Evolutionary conservation across 2,797 vertebrate genomes (phyloP), one percentile per base, ranked within the genome.

Genomic region (Chiroxiphia lanceolata): DNA sequence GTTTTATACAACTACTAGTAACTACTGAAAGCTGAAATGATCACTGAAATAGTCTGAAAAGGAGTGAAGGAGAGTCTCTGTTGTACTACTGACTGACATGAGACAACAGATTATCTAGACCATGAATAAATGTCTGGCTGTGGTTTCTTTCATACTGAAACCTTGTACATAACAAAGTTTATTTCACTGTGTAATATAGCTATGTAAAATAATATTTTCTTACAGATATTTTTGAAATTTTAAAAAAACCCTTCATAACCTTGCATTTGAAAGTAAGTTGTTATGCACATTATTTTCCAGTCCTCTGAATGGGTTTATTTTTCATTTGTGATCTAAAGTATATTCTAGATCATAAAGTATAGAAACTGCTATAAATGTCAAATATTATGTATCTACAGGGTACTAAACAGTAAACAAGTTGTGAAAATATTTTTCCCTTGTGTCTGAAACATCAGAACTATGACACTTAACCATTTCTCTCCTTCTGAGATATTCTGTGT

Each of bases 201-300:
- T 94, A 81, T 97, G 96, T 97, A 97, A 97, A 97, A 95, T 96
- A 96, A 91, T 98, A 98, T 98, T 98, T 98, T 98, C 97, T 83
- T 98, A 98, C 93, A 93, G 88, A 91, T 98, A 97, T 98, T 98
- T 97, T 97, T 97, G 93, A 79, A 95, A 97, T 67, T 67, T 89
- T n/a, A 83, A 74, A 83, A 31, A 90, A 87, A 33, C 31, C 84
- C 95, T 93, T 97, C 94, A 96, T 94, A 94, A 96, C 83, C 93
- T 96, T 92, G 77, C 86, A 84, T 97, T 97, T 94, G 84, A 94
- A 95, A 97, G 76, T 87, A 95, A 94, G 63, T 94, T 85, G 93
- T 96, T 95, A 97, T 64, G 90, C 83, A 75, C 59, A 40, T 97
- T 95, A 92, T 97, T 96, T 95, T 87, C 90, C 88, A 93, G 90